Evolutionary conservation across 1,140 invertebrate species (phyloP), one percentile per base, ranked within the genome.

Genomic region (Neodiprion pinetum): DNA sequence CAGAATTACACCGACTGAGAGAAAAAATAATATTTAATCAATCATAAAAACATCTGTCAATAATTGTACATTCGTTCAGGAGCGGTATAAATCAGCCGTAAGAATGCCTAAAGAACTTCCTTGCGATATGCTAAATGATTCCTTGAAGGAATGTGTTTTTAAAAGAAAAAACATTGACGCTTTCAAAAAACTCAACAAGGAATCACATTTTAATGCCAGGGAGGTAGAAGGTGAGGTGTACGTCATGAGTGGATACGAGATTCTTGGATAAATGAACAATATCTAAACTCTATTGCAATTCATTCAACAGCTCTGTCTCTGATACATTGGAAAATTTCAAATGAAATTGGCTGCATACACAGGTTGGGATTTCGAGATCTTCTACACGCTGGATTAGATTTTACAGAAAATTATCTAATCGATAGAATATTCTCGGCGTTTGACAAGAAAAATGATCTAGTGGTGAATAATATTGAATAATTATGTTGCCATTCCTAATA

Each of bases 331-430:
- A 86, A 88, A 79, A 86, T 87, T 72, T 73, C 77, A 7, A 75
- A 84, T 47, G 82, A 80, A 17, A 71, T 78, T 48, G 84, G 86
- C 8, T 85, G 85, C 61, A 87, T 94, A 75, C 90, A 88, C 50
- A 87, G 91, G 80, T 75, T 74, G 5, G 84, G 85, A 71, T 95
- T 96, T 81, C 87, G 93, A 66, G 93, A 95, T 75, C 87, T 95
- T 21, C 85, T 95, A 0, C 93, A 95, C 77, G 90, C 90, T 7
- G 90, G 90, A 9, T 92, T 96, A 53, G 91, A 94, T 66, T 92
- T 91, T 86, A 95, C 94, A 0, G 93, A 95, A 78, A 87, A 87
- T 77, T 88, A 92, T 14, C 85, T 93, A 80, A 88, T 93, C 80
- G 91, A 92, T 61, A 86, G 90, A 53, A 88, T 93, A 2, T 92